phyloP scores from a whole-genome alignment of 30 jellyfish, hydroid and myxozoan species.

The Clytia hemisphaerica region DNA sequence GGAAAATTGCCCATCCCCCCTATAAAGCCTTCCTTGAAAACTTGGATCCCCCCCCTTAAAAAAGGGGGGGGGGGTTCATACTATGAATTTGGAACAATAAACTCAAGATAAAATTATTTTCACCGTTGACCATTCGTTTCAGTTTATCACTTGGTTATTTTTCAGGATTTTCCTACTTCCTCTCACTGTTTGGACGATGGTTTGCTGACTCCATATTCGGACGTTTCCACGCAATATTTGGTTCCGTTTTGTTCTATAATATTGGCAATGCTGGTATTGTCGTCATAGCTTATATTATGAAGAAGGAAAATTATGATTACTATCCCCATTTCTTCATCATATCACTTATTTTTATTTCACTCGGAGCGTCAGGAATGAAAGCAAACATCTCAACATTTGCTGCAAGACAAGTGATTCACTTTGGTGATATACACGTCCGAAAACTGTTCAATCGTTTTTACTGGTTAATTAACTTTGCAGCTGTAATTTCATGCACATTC shows the following conservation, averaged over 20 bases:
- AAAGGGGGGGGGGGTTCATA: too few relatives aligned
- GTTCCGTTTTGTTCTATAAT: conserved; percentile 45
- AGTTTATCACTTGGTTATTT: too few relatives aligned
- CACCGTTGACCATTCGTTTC: too few relatives aligned
- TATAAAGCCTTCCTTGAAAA: too few relatives aligned
- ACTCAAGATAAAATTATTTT: too few relatives aligned
- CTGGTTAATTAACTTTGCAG: conserved; percentile 86
- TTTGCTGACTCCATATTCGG: conserved; percentile 74
- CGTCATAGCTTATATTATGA: conserved; percentile 41
- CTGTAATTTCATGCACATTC: conserved; percentile 64
- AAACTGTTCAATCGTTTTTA: conserved; percentile 73
- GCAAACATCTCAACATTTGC: conserved; percentile 87
- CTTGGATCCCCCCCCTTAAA: too few relatives aligned
- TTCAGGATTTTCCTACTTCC: conserved; percentile 63
- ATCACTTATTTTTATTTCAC: conserved; percentile 54
- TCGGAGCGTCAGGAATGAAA: conserved; percentile 90
- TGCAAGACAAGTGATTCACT: conserved; percentile 62
- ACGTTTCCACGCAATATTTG: conserved; percentile 60
- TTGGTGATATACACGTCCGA: conserved; percentile 72
- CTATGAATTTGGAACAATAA: too few relatives aligned
- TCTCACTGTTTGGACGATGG: conserved; percentile 94
- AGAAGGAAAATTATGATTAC: conserved; percentile 5
- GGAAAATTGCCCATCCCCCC: too few relatives aligned
- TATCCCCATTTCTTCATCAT: conserved; percentile 68
- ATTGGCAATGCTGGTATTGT: conserved; percentile 67